Percentiles rank a stretch among this genome's conserved stretches.
Conservation (phyloP, 1,140 invertebrate genomes). For the Lasioglossum baleicum region DNA sequence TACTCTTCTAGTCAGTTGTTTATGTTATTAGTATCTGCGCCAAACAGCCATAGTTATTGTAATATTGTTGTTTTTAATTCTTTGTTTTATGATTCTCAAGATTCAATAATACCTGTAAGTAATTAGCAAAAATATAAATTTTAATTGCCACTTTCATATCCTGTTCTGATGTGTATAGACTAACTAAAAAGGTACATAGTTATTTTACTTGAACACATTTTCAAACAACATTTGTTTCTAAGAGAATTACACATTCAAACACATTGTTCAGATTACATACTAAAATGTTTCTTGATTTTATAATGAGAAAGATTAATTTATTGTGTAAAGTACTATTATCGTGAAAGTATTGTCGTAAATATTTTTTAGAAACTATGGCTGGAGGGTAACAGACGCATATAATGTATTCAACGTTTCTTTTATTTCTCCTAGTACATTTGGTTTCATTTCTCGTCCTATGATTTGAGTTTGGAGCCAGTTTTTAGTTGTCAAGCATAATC, state of each 20-base stretch:
- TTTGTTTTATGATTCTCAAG: not conserved
- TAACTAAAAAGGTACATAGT: not conserved
- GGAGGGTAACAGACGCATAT: slow-evolving; percentile 46
- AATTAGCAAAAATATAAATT: not conserved
- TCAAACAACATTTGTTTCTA: not conserved
- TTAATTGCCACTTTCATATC: no score
- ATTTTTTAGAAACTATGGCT: slow-evolving; percentile 42
- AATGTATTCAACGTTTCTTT: slow-evolving; percentile 57
- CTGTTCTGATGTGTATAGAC: no score
- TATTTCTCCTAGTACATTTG: slow-evolving; percentile 51
- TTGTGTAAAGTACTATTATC: no score
- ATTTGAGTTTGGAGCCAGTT: slow-evolving; percentile 65
- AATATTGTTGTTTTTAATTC: not conserved
- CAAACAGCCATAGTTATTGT: slow-evolving; percentile 38
- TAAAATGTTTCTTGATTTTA: no score
- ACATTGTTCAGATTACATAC: no score
- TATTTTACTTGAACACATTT: not conserved
- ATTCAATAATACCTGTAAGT: not conserved
- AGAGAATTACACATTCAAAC: not conserved
- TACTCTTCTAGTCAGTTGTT: slow-evolving; percentile 57
- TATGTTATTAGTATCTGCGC: slow-evolving; percentile 45
- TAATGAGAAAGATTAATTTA: no score
- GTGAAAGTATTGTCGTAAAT: not conserved
- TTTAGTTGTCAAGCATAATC: slow-evolving; percentile 68
- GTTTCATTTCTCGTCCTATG: slow-evolving; percentile 60